phyloP scores from a whole-genome alignment of 2,113 vertebrate species.

The Chaetops frenatus region DNA sequence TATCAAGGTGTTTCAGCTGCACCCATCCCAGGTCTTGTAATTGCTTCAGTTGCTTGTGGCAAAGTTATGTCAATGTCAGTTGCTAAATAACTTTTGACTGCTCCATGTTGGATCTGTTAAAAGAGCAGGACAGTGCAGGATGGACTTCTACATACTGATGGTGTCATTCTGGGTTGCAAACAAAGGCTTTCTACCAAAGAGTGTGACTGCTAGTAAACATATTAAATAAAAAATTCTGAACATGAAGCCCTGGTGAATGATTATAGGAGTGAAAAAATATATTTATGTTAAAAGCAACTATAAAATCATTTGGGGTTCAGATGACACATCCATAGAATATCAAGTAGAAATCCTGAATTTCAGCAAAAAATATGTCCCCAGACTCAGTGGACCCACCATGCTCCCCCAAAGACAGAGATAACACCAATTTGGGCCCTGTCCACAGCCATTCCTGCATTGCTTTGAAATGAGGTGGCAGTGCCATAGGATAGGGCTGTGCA shows the following conservation, averaged over 20 bases:
- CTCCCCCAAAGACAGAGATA: not conserved
- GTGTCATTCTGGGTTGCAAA: not conserved
- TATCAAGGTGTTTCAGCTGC: slow-evolving; percentile 80
- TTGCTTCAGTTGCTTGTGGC: slow-evolving; percentile 77
- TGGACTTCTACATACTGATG: not conserved
- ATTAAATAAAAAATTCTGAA: not conserved
- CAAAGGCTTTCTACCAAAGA: not conserved
- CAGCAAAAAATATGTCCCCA: not conserved
- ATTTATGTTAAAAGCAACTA: not conserved
- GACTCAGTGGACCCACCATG: not conserved
- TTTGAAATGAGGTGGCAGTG: not conserved
- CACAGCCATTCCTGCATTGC: not conserved
- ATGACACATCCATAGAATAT: not conserved
- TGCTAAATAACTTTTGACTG: slow-evolving; percentile 73
- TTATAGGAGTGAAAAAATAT: not conserved
- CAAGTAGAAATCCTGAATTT: not conserved
- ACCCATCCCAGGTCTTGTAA: slow-evolving; percentile 68
- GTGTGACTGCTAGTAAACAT: not conserved
- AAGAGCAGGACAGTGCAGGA: slow-evolving; percentile 32
- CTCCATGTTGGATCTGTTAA: slow-evolving; percentile 47
- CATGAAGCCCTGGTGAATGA: not conserved
- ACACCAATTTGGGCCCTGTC: not conserved
- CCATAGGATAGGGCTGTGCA: not conserved
- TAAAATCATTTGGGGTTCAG: not conserved
- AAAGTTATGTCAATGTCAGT: slow-evolving; percentile 83